Evolutionary conservation across 2,888 invertebrate genomes (phyloP).

Genomic region (Eurytoma californica): DNA sequence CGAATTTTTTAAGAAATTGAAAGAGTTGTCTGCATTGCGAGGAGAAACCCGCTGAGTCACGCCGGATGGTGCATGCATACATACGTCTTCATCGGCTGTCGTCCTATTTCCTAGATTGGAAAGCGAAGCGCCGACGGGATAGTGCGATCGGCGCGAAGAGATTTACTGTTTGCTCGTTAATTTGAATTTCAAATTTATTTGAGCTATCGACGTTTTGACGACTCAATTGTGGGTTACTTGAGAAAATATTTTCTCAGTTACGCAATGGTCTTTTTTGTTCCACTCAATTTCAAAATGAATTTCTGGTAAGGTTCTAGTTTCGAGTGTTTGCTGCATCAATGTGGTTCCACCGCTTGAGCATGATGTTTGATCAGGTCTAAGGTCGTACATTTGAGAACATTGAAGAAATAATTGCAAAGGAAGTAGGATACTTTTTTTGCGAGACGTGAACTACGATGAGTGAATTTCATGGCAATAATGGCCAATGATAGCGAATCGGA

Average conservation of each 20-base stretch:
- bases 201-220: background rate
- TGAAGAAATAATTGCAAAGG: background rate
- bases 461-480: background rate
- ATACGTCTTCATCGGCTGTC: too few species aligned
- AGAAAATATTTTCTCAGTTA: background rate
- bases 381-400: conserved; percentile 2
- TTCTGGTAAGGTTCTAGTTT: background rate
- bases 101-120: too few species aligned
- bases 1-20: too few species aligned
- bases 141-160: too few species aligned
- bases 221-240: background rate
- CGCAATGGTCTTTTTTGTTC: background rate
- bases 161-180: too few species aligned
- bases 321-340: background rate
- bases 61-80: too few species aligned
- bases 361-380: conserved; percentile 25
- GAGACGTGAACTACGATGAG: background rate
- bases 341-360: background rate
- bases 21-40: too few species aligned
- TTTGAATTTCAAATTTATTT: too few species aligned
- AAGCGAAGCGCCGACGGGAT: too few species aligned
- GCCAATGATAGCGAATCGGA: background rate
- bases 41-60: too few species aligned
- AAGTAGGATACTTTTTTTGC: background rate
- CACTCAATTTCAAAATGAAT: background rate